phyloP scores from a whole-genome alignment of 2,797 vertebrate species.

The Chrosomus eos region DNA sequence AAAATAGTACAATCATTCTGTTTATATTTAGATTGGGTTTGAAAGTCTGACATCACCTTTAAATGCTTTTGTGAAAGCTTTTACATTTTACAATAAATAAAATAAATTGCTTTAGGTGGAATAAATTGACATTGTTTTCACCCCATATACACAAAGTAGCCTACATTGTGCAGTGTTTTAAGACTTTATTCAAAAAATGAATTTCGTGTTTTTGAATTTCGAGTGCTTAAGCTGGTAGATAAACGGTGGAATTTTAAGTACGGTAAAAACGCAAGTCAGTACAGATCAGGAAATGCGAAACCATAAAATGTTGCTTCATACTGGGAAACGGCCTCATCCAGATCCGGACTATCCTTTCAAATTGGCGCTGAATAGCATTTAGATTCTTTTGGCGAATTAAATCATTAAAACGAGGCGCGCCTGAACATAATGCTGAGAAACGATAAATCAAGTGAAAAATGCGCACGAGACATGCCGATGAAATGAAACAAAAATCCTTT shows the following conservation, averaged over 20 bases:
- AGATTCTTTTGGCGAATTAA: neutral
- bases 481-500: neutral
- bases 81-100: neutral
- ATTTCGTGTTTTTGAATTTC: neutral
- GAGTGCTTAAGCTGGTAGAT: neutral
- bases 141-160: neutral
- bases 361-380: neutral
- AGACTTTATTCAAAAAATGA: neutral
- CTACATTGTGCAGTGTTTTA: neutral
- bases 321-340: constrained; percentile 6
- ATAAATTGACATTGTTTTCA: neutral
- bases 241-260: neutral
- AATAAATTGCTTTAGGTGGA: neutral
- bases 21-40: neutral
- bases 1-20: neutral
- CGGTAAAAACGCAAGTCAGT: neutral
- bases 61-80: neutral
- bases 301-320: constrained; percentile 21
- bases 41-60: neutral
- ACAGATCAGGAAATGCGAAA: constrained; percentile 23
- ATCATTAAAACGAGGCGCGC: neutral
- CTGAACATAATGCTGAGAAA: neutral
- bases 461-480: neutral
- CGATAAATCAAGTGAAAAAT: neutral
- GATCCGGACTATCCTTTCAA: neutral